Base-by-base conservation (phyloP, 1,140 invertebrate genomes). In the Marisa cornuarietis region DNA sequence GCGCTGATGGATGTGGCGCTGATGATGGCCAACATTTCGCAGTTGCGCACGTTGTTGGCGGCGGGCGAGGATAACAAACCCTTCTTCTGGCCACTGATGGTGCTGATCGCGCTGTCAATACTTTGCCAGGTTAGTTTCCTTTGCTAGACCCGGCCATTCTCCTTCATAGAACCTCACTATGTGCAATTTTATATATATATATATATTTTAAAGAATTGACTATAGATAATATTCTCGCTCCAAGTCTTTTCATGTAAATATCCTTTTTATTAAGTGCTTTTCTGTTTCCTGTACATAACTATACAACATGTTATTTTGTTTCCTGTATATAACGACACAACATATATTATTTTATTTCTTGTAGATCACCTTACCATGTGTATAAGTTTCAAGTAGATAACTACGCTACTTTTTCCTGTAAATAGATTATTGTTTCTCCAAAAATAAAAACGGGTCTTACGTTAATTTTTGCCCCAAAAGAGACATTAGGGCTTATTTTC, bases 11-110 rank as follows among this genome's bases (percentile, higher is more conserved):
- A 83, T 52, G 76, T 74, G 13, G 82, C 82, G 14, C 65, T 83
- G 31, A 71, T 83, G 79, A 80, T 83, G 79, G 82, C 82, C 31
- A 83, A 83, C 77, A 81, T 81, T n/a, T 83, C 82, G 8, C 82
- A 83, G 58, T 76, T 83, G 26, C 66, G 79, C 54, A 76, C 79
- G 51, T 52, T 83, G 22, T 18, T 83, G 13, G 31, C 54, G 22
- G 79, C 54, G 61, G 79, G 71, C 62, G 42, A 52, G 14, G 51
- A 24, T 26, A 13, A n/a, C 73, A 74, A n/a, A 14, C 24, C 11
- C 3, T 65, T 76, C 74, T 76, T 65, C 62, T 8, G 49, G 11
- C 61, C 74, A 0, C 74, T 65, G 58, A 31, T 76, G n/a, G 31
- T 61, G 18, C 62, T 63, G 16, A 66, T 76, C 62, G 20, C 7